Conservation (phyloP, 2,797 vertebrate genomes). For the Apogon hyalosoma region DNA sequence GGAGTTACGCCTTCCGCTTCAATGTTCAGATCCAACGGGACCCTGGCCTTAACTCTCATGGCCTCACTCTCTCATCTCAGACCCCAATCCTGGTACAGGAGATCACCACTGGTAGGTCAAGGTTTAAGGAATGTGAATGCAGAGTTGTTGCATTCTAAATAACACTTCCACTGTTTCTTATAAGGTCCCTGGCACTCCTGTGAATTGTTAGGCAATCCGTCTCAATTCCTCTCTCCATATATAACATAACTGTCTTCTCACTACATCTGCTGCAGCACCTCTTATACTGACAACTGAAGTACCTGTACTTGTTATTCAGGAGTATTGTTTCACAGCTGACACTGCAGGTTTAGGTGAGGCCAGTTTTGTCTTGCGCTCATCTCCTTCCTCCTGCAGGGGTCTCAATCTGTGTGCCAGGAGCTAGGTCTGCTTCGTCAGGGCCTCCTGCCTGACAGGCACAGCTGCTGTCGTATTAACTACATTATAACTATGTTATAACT, state of each 20-base stretch:
- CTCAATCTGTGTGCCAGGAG: constrained; percentile 5
- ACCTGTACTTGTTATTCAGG: not conserved
- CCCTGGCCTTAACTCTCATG: constrained; percentile 85
- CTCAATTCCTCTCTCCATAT: not conserved
- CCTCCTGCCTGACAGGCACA: constrained; percentile 3
- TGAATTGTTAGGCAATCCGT: not conserved
- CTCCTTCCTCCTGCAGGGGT: constrained; percentile 17
- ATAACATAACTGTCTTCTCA: not conserved
- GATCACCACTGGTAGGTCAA: constrained; percentile 86
- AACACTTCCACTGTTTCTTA: too few relatives aligned
- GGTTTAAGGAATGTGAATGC: not conserved
- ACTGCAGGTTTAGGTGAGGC: constrained; percentile 16
- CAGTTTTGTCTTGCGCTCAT: constrained; percentile 10
- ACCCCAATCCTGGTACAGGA: constrained; percentile 90
- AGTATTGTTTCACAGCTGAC: constrained; percentile 35
- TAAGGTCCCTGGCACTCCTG: not conserved
- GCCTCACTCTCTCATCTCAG: constrained; percentile 89
- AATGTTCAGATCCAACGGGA: constrained; percentile 89
- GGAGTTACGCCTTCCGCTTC: constrained; percentile 83
- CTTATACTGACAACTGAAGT: not conserved
- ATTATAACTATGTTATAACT: too few relatives aligned
- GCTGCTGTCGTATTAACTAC: too few relatives aligned
- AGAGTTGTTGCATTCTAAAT: not conserved
- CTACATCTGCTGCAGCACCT: constrained; percentile 7
- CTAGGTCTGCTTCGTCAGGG: constrained; percentile 13